Evolutionary conservation across 2,113 vertebrate genomes (phyloP), one percentile per base, ranked within the genome.

Genomic region (Typhlomys cinereus): DNA sequence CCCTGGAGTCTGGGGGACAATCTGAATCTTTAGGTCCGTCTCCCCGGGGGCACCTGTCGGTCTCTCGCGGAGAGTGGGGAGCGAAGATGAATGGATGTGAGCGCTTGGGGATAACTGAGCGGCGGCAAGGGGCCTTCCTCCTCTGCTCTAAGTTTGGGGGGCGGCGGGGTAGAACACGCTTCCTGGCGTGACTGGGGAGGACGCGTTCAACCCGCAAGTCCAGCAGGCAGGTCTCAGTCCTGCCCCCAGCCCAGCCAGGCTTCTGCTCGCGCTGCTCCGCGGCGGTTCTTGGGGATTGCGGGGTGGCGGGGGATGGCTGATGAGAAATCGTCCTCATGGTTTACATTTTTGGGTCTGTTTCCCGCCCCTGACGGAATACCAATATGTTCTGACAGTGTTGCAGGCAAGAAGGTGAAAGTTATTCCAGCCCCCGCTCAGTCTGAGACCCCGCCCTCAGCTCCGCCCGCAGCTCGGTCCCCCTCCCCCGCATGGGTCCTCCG

Each of bases 321-420:
- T 74, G 93, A 95, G 93, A 88, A 94, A 97, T 96, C 95, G 95
- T 97, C 95, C 39, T 92, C 91, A 97, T 96, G 95, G 97, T 98
- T 98, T 98, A 97, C 97, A 97, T 98, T 98, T 97, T 94, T 62
- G 97, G 92, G 96, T 93, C 96, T 92, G 97, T 89, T 96, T 96
- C 94, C 80, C 87, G 95, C 95, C 95, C 90, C 57, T 61, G 96
- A 95, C 67, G 59, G 92, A 96, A 93, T 96, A 96, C 96, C 95
- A 95, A 95, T 98, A 97, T 96, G 97, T 98, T 96, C 97, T 96
- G 96, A 95, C 79, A 90, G 92, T 79, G 96, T 95, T 95, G 95
- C 96, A 97, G 97, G 96, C 96, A 96, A 96, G 78, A 93, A 94
- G 95, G 97, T 97, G 96, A 98, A 93, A 91, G 89, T 88, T 79